Base-by-base conservation (phyloP, 2,113 vertebrate genomes). In the Sturnira hondurensis region DNA sequence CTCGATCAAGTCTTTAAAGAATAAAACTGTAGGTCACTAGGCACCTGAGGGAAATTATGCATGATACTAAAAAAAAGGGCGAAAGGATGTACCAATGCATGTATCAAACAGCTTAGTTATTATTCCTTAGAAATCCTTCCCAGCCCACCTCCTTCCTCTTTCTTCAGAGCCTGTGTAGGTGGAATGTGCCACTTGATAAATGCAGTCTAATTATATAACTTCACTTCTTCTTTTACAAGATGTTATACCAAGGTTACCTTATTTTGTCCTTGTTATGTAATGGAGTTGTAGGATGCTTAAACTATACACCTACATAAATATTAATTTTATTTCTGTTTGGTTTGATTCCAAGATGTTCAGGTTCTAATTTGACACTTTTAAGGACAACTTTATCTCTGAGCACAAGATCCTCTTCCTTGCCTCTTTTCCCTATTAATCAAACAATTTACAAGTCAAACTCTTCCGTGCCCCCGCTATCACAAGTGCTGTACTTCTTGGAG, bases 211-310 rank as follows among this genome's bases (percentile, higher is more conserved):
- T 97, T 96, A 97, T 95, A 83, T 93, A 95, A 90, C 74, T 52
- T 86, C 74, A 84, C 61, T 96, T 93, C 94, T 97, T 97, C 77
- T 90, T 86, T 92, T 96, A 93, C 65, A 97, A 95, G 94, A 98
- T 89, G 93, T 98, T 94, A 70, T 61, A 81, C 56, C 96, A 98
- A 92, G 88, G 96, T 89, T 50, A 15, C 97, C 97, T 97, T 95
- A 94, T 85, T 96, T 98, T 96, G 78, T 94, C 92, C 90, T 95
- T 94, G 96, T 98, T 98, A 98, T 83, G 63, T 98, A 98, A 98
- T 80, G 86, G 88, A 96, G 86, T 95, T 89, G 28, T 97, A 98
- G 97, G 98, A 95, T 97, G 93, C 65, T 96, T 95, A 95, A 98
- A 96, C 91, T 85, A 86, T 97, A 97, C 92, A 96, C 93, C 97